Evolutionary conservation across 2,888 invertebrate species (phyloP).

Genomic region (Ceramica pisi): DNA sequence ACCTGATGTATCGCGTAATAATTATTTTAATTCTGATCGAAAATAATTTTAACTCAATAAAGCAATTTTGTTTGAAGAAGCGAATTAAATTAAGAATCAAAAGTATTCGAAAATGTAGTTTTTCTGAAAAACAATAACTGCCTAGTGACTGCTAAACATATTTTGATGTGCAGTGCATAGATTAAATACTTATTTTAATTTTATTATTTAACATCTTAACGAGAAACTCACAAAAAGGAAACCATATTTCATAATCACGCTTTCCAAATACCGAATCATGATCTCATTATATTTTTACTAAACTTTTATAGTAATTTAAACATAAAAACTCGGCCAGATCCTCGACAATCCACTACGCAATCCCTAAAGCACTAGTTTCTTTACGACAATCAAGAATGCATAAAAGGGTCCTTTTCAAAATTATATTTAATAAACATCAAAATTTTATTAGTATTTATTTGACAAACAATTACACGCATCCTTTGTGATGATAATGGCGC

Average conservation of each 20-base stretch:
- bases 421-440: conserved; percentile 90
- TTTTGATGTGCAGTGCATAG: background rate
- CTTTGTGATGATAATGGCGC: conserved; percentile 89
- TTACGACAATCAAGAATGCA: conserved; percentile 78
- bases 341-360: conserved; percentile 57
- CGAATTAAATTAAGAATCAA: background rate
- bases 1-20: background rate
- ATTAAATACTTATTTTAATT: background rate
- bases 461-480: conserved; percentile 90
- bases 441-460: conserved; percentile 90
- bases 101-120: background rate
- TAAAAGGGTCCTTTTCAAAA: conserved; percentile 81
- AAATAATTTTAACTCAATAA: conserved; percentile 12
- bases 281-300: conserved; percentile 26
- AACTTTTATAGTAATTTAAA: conserved; percentile 51
- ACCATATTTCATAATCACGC: conserved; percentile 16
- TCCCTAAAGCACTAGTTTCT: conserved; percentile 71
- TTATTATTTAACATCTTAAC: background rate
- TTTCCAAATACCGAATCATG: conserved; percentile 8
- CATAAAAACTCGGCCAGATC: conserved; percentile 51
- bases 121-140: background rate
- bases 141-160: background rate
- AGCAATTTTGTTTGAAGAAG: background rate
- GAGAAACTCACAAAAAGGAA: background rate
- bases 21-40: conserved; percentile 25